These are phyloP conservation scores for Zele albiditarsus DNA, from an alignment of 2,888 invertebrate species.

Conservation along the genomic window DNA sequence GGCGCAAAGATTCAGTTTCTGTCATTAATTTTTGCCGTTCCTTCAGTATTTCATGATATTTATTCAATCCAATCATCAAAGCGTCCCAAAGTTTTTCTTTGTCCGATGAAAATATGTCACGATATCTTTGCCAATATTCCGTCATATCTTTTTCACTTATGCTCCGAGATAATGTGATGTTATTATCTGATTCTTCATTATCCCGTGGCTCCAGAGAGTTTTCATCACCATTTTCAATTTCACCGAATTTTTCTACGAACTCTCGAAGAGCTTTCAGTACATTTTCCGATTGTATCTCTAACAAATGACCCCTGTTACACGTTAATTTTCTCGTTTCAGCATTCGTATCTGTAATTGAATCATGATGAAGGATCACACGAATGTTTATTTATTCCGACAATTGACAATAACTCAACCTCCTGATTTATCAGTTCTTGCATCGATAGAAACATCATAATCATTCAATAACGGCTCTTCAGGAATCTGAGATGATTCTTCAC, in stretches of 20 bases:
- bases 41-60: constrained; percentile 79
- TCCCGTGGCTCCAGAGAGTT: constrained; percentile 63
- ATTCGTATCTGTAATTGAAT: background rate
- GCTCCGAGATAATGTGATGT: constrained; percentile 76
- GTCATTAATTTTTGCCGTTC: constrained; percentile 80
- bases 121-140: constrained; percentile 81
- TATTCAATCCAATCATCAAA: constrained; percentile 77
- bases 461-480: background rate
- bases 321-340: constrained; percentile 44
- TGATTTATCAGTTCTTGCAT: constrained; percentile 9
- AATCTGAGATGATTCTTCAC: background rate
- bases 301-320: constrained; percentile 75
- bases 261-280: constrained; percentile 80
- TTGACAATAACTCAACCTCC: constrained; percentile 12
- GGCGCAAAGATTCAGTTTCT: constrained; percentile 79
- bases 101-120: constrained; percentile 76
- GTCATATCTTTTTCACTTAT: constrained; percentile 76
- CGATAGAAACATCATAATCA: background rate
- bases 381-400: no score
- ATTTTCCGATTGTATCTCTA: constrained; percentile 80
- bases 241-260: constrained; percentile 74
- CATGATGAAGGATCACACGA: background rate
- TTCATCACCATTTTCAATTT: constrained; percentile 56
- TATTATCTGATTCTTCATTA: constrained; percentile 64
- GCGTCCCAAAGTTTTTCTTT: constrained; percentile 84